These are phyloP conservation scores for Loriculus beryllinus DNA, from an alignment of 2,797 vertebrate species.

Conservation along the genomic window DNA sequence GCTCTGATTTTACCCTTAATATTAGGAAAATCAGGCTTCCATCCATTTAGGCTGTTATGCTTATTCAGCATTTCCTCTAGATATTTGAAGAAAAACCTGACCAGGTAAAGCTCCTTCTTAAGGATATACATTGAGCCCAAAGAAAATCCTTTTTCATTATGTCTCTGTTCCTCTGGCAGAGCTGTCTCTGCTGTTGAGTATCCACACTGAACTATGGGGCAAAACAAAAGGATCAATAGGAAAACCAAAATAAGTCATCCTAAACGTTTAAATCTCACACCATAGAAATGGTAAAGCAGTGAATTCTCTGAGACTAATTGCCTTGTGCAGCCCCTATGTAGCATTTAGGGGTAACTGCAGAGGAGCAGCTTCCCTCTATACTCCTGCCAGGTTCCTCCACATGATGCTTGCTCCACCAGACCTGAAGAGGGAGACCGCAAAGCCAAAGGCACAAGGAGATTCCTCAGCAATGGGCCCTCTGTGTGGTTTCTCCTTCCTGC, in stretches of 20 bases:
- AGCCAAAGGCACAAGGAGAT: neutral
- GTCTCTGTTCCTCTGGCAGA: neutral
- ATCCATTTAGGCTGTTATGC: constrained; percentile 7
- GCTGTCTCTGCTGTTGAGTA: neutral
- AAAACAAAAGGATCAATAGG: neutral
- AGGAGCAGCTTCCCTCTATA: rapidly evolving
- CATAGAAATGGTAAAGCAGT: neutral
- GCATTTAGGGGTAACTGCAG: rapidly evolving
- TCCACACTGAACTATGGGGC: neutral
- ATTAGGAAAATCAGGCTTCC: constrained; percentile 22
- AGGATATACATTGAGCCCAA: neutral
- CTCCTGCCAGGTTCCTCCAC: neutral
- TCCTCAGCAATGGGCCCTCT: neutral
- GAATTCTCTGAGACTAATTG: neutral
- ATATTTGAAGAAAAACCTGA: constrained; percentile 23
- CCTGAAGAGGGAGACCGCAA: neutral
- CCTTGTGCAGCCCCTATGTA: rapidly evolving
- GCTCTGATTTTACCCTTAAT: neutral
- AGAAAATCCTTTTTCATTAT: neutral
- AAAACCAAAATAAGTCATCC: too few species aligned
- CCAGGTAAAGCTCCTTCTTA: constrained; percentile 26
- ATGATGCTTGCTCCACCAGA: neutral
- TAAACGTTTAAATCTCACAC: neutral
- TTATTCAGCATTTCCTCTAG: constrained; percentile 52
- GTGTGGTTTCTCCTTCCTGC: neutral